Percentiles rank a stretch among this genome's conserved stretches.
These are phyloP conservation scores for Chanos chanos DNA, from an alignment of 2,797 vertebrate species.

Conservation along the genomic window DNA sequence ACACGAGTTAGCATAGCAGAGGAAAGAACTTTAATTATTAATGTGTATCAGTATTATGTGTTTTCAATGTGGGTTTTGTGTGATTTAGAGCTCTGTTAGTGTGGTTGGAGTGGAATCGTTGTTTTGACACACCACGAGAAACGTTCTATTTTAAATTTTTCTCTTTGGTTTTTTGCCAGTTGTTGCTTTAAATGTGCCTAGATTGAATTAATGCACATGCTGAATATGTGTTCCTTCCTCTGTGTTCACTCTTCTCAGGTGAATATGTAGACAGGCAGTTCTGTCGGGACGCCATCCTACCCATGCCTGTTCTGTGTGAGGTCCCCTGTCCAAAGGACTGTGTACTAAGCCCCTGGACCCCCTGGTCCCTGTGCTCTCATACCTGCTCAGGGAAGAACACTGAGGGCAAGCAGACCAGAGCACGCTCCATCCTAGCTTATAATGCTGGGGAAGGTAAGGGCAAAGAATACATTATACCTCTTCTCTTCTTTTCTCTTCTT, in stretches of 20 bases:
- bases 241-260: slow-evolving; percentile 60
- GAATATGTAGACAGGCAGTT: slow-evolving; percentile 83
- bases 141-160: too few relatives aligned
- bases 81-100: neutral
- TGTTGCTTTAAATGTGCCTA: too few relatives aligned
- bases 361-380: slow-evolving; percentile 92
- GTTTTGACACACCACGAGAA: neutral
- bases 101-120: neutral
- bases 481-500: neutral
- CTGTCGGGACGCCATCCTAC: slow-evolving; percentile 92
- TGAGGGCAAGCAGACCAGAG: slow-evolving; percentile 86
- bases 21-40: neutral
- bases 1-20: neutral
- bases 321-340: slow-evolving; percentile 93
- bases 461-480: neutral
- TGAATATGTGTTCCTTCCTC: neutral
- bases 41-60: neutral
- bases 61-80: too few relatives aligned
- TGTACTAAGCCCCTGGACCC: slow-evolving; percentile 86
- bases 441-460: slow-evolving; percentile 82
- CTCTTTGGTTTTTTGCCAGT: too few relatives aligned
- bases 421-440: slow-evolving; percentile 89
- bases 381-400: slow-evolving; percentile 96
- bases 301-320: slow-evolving; percentile 85
- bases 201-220: neutral